A percentile compares a stretch with the other conserved stretches of the same genome.
These are phyloP conservation scores for Zosterops japonicus DNA, from an alignment of 2,113 vertebrate genomes.

Conservation along the genomic window DNA sequence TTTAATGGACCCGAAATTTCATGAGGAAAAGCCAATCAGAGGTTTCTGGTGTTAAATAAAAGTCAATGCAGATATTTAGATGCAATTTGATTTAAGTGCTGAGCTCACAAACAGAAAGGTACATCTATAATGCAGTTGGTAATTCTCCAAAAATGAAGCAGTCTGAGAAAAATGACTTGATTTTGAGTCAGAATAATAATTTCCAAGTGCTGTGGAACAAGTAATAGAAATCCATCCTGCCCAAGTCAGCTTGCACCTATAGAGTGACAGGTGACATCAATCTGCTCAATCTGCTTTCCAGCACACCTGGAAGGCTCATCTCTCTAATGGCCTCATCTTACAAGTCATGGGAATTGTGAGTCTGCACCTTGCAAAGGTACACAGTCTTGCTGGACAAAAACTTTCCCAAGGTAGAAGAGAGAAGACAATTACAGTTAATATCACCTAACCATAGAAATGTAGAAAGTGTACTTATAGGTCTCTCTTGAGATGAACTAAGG, in stretches of 20 bases:
- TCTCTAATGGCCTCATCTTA: neutral
- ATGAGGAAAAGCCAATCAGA: neutral
- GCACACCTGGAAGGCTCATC: neutral
- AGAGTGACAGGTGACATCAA: neutral
- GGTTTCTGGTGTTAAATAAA: neutral
- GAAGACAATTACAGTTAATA: neutral
- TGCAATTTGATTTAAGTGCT: neutral
- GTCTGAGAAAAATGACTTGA: neutral
- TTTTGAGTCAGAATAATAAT: neutral
- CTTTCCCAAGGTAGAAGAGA: neutral
- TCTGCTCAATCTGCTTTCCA: neutral
- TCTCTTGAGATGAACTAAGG: neutral
- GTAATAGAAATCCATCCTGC: neutral
- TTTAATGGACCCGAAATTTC: neutral
- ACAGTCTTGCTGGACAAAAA: neutral
- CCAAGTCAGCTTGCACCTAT: accelerated
- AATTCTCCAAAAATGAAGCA: neutral
- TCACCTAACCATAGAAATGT: neutral
- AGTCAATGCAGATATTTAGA: neutral
- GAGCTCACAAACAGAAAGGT: neutral
- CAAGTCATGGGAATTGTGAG: neutral
- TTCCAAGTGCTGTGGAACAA: neutral
- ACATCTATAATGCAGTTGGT: neutral
- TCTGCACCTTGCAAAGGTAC: neutral
- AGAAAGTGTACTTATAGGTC: neutral